A percentile compares a stretch with the other conserved stretches of the same genome.
Conservation (phyloP, 2,797 vertebrate species). For the Toxotes lorentzi region DNA sequence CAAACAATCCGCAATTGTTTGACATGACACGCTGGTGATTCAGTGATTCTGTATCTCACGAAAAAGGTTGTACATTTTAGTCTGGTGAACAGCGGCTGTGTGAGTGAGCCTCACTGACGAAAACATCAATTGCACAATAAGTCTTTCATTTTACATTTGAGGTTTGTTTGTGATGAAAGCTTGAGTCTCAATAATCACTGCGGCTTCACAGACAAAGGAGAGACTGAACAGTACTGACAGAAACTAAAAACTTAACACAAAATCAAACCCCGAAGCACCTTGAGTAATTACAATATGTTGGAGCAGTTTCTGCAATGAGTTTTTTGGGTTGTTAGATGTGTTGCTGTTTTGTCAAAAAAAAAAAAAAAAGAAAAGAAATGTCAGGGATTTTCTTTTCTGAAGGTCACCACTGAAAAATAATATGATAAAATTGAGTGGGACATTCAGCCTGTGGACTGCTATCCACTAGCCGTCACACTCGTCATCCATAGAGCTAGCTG, state of each 20-base stretch:
- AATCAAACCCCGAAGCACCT: not conserved
- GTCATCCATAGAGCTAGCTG: not conserved
- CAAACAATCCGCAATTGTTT: not conserved
- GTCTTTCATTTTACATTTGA: conserved; percentile 19
- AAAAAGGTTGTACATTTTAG: conserved; percentile 8
- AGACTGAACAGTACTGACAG: not conserved
- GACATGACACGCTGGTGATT: not conserved
- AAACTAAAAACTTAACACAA: not conserved
- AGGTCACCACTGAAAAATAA: too few relatives aligned
- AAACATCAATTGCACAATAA: not conserved
- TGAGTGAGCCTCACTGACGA: not conserved
- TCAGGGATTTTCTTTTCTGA: not conserved
- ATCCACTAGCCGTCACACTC: not conserved
- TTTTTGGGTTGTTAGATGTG: not conserved
- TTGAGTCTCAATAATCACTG: not conserved
- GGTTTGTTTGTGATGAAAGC: conserved; percentile 10
- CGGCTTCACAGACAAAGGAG: not conserved
- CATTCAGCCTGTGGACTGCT: not conserved
- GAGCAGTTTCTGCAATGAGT: not conserved
- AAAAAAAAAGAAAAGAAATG: too few relatives aligned
- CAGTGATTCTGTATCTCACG: not conserved
- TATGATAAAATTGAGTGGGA: not conserved
- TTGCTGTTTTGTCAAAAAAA: not conserved
- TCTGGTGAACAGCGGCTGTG: conserved; percentile 4
- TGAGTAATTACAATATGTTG: not conserved